A percentile compares a stretch with the other conserved stretches of the same genome.
These are phyloP conservation scores for Clarias macrocephalus DNA, from an alignment of 2,113 vertebrate genomes.

Conservation along the genomic window DNA sequence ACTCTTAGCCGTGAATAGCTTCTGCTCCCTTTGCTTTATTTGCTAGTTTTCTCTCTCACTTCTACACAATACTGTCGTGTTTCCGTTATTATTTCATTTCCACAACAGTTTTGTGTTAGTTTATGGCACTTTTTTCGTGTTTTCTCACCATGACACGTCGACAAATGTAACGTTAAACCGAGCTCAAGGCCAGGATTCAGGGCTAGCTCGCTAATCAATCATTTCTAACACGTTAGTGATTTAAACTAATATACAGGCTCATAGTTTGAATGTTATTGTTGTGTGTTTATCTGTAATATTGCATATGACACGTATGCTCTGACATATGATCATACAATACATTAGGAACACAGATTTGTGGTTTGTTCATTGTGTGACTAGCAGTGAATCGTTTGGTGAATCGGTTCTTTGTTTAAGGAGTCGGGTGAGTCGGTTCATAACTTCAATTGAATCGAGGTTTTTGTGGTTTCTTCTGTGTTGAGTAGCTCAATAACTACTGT, in stretches of 20 bases:
- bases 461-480: neutral
- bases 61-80: neutral
- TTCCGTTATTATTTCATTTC: neutral
- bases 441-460: neutral
- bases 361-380: neutral
- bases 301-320: neutral
- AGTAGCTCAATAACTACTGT: neutral
- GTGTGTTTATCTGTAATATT: neutral
- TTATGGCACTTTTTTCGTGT: neutral
- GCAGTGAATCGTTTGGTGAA: neutral
- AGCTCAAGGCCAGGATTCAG: neutral
- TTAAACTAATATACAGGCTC: neutral
- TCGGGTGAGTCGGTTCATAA: neutral
- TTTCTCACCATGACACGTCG: conserved; percentile 5
- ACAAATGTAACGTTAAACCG: neutral
- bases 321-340: too few species aligned
- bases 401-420: neutral
- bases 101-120: neutral
- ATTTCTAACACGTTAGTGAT: neutral
- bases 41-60: too few species aligned
- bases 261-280: neutral
- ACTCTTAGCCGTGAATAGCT: neutral
- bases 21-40: neutral
- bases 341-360: neutral
- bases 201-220: neutral